Evolutionary conservation across 2,797 vertebrate genomes (phyloP), one percentile per base, ranked within the genome.

Genomic region (Gadopsis bispinosus): DNA sequence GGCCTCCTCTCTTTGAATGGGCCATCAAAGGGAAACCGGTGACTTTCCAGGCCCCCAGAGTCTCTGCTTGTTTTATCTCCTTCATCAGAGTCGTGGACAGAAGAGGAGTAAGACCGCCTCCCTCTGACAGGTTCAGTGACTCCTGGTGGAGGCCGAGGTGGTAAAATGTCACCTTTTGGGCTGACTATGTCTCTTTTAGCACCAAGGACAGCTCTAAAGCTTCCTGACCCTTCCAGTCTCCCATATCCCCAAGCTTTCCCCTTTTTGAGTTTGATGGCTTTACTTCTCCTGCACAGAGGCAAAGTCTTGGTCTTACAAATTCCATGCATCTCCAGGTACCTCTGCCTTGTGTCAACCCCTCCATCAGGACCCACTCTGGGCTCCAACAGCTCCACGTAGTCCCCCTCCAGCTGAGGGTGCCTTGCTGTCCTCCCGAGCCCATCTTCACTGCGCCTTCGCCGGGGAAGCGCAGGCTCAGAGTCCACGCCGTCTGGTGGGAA

Each of bases 331-430:
- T 95, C 95, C 80, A 96, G 89, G 83, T 96, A 95, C 75, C 96
- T 94, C 62, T 93, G 83, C 78, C 88, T 91, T 2, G 92, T 86
- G 73, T 95, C 94, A 0, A 94, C 91, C 10, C 94, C 94, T 26
- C 95, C 95, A 45, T 96, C 95, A 4, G 95, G 95, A 20, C 95
- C 95, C 4, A 94, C 83, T 79, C 95, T 83, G 9, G 96, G 95
- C 66, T 97, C 97, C 86, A 97, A 67, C 5, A 98, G 95, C 85
- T 97, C 97, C 26, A 97, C 96, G 3, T 97, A 98, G 74, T 98
- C 97, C 5, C 97, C 96, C 33, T 95, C 95, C 2, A 93, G 70
- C 47, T 92, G 91, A 56, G 83, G 73, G 3, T 77, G 80, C 63
- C 89, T 89, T 0, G 26, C 74, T 5, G 90, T 91, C 55, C 91